Evolutionary conservation across 2,113 vertebrate genomes (phyloP), one percentile per base, ranked within the genome.

Genomic region (Diphyllodes magnificus): DNA sequence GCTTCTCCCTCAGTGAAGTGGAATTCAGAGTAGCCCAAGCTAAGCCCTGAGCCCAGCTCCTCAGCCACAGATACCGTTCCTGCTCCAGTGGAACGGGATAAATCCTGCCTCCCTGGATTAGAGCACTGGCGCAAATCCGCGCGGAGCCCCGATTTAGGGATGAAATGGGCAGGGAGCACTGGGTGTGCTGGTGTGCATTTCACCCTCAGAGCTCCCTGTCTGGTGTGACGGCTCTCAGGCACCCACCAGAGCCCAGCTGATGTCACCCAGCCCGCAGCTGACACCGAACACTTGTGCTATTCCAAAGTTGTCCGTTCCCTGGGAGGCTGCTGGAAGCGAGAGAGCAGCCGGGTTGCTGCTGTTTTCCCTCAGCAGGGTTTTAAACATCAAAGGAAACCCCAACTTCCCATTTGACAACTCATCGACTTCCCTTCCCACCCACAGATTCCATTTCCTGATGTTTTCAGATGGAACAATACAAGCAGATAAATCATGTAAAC

Each of bases 151-250:
- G 44, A 37, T 90, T 56, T 71, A 9, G 90, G 57, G 90, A 2
- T 1, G 6, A 3, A 22, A 16, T 3, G 75, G 40, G 20, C 60
- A 3, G 9, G 73, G 2, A 80, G 90, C 45, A 12, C 53, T 64
- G 73, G n/a, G 1, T 69, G 75, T 85, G 50, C 90, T 90, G 94
- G 90, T 82, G 90, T 93, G 82, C 40, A 7, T 93, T 88, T 95
- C 92, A 81, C 68, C 79, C 76, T 12, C 24, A 16, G 33, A 56
- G 61, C 71, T 23, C 37, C 2, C 79, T 9, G 51, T 16, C 78
- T 69, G 59, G 0, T 49, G 22, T 25, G 11, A 22, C 0, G 7
- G 45, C 78, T 56, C 22, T 8, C 33, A 42, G 68, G 49, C 9
- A n/a, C 21, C 81, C 77, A 13, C 37, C 65, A 13, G 12, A n/a